Base-by-base conservation (phyloP, 1,140 invertebrate genomes). In the Wiebesia pumilae region DNA sequence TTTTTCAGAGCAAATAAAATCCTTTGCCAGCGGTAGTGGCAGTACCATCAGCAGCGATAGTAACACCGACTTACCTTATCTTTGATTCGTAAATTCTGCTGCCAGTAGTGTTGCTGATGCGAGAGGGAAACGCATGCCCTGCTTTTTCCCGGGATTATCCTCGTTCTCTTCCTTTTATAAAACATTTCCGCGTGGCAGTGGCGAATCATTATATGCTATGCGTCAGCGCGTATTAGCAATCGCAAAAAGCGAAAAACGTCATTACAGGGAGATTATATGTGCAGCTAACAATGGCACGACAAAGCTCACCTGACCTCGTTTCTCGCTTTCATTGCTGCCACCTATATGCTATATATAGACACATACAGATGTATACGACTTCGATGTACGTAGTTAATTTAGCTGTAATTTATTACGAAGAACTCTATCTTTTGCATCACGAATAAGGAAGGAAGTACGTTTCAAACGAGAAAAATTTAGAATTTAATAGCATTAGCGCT, bases 1-100 rank as follows among this genome's bases (percentile, higher is more conserved):
- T 67, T 84, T 67, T 88, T 43, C 83, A 62, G 77, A 79, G 47
- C 80, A 73, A 86, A 88, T 88, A 85, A 88, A 87, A 87, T 87
- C 86, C 38, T 84, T 84, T 84, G 73, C 54, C 85, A 87, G 78
- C 81, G 75, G 71, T n/a, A 75, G 24, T 24, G 21, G 21, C 73
- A 77, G 9, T 84, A 58, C 54, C 85, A 87, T 71, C 81, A 73
- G 71, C 21, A 75, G 24, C 27, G 21, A 16, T 40, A 77, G 9
- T 24, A 40, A 24, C 77, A 19, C 79, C 51, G 69, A 40, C 54
- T 43, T 27, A 69, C 35, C 80, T 67, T 81, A 69, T 58, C 58
- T 69, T 81, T 47, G 58, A 81, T 81, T 81, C 80, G 27, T 30
- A 78, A 78, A 78, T 78, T n/a, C 40, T 51, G 51, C 75, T 27